These are phyloP conservation scores for Tanypteryx hageni DNA, from an alignment of 2,888 invertebrate genomes.

Conservation along the genomic window DNA sequence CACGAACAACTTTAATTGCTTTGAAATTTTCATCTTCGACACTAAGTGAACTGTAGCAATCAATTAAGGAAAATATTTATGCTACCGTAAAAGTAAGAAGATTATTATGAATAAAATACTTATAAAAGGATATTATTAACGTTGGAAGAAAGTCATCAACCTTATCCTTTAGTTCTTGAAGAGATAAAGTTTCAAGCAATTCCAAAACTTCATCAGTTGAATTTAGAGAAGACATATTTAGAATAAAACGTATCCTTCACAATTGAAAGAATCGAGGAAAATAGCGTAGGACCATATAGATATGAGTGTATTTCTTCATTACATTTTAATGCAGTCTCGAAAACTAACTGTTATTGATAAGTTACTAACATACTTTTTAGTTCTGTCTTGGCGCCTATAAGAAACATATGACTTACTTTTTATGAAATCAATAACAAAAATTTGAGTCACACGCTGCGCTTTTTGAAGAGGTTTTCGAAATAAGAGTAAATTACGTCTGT, in stretches of 20 bases:
- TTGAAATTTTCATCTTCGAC: constrained; percentile 33
- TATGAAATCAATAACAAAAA: no score
- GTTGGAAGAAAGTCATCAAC: constrained; percentile 1
- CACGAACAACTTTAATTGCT: constrained; percentile 6
- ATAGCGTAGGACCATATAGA: no score
- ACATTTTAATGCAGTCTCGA: no score
- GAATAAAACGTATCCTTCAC: neutral
- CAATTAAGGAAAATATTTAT: neutral
- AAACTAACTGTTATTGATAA: no score
- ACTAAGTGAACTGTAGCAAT: neutral
- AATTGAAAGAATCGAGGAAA: no score
- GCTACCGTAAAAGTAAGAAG: neutral
- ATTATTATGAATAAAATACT: neutral
- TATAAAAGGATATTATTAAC: constrained; percentile 44
- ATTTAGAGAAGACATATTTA: constrained; percentile 28
- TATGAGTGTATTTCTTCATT: no score
- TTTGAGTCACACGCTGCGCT: no score
- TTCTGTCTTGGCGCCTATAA: no score
- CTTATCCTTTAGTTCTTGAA: neutral
- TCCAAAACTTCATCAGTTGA: constrained; percentile 33
- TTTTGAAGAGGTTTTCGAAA: no score
- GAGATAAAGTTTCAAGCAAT: constrained; percentile 2
- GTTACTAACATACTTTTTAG: no score
- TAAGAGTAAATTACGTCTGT: no score
- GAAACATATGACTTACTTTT: no score